A percentile compares a stretch with the other conserved stretches of the same genome.
Conservation (phyloP, 1,140 invertebrate species). For the Babylonia areolata region DNA sequence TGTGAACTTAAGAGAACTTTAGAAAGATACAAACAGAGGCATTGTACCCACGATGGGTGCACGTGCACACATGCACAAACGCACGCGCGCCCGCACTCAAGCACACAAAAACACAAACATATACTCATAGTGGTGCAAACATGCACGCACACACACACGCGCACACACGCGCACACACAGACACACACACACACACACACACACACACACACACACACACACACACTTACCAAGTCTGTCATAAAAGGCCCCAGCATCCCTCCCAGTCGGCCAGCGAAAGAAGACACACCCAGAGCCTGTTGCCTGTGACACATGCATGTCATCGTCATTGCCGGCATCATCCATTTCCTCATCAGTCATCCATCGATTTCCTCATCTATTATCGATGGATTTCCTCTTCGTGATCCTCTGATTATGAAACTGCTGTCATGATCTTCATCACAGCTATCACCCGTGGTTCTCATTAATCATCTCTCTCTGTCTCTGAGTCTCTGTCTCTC, state of each 20-base stretch:
- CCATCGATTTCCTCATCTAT: background rate
- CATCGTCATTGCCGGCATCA: background rate
- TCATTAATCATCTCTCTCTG: slow-evolving; percentile 30
- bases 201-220: slow-evolving; percentile 16
- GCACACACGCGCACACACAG: background rate
- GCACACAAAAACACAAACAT: background rate
- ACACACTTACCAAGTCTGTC: background rate
- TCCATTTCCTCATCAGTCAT: background rate
- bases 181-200: slow-evolving; percentile 1
- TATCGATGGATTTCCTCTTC: background rate
- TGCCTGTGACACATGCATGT: background rate
- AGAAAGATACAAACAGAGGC: no score
- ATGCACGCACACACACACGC: background rate
- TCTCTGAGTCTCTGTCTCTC: background rate
- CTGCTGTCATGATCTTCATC: slow-evolving; percentile 34
- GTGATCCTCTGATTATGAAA: slow-evolving; percentile 32
- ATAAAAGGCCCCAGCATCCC: background rate
- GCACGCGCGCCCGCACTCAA: background rate
- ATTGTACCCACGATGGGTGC: no score
- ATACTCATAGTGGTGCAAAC: background rate
- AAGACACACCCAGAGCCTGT: background rate
- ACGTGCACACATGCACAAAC: background rate
- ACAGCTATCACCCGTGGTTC: slow-evolving; percentile 25
- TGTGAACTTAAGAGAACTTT: no score
- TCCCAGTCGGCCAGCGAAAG: background rate